These are phyloP conservation scores for Thaumatotibia leucotreta DNA, from an alignment of 1,140 invertebrate species.

Conservation along the genomic window DNA sequence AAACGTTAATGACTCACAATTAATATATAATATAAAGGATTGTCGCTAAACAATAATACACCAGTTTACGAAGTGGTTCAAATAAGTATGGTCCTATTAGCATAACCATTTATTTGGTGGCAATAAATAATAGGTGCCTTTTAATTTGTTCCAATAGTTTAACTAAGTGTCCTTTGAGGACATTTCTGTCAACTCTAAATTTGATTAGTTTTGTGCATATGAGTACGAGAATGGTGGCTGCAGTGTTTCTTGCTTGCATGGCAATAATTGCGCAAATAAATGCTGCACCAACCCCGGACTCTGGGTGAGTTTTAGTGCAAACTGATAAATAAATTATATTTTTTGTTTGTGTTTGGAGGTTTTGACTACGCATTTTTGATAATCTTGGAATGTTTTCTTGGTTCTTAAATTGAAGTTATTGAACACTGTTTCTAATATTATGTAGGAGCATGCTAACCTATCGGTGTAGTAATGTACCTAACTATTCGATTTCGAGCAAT, in stretches of 20 bases:
- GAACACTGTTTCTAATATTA: no score
- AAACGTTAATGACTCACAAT: background rate
- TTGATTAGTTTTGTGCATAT: background rate
- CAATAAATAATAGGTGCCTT: slow-evolving; percentile 2
- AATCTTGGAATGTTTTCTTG: no score
- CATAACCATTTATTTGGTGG: slow-evolving; percentile 8
- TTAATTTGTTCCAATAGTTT: background rate
- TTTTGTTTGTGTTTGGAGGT: no score
- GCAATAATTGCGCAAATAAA: background rate
- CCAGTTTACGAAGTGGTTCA: slow-evolving; percentile 8
- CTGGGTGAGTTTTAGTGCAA: background rate
- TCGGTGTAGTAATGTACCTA: no score
- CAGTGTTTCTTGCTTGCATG: background rate
- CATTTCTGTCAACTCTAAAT: background rate
- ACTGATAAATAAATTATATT: background rate
- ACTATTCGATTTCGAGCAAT: no score
- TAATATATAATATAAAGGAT: background rate
- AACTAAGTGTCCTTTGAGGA: background rate
- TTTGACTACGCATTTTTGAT: no score
- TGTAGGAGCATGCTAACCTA: no score
- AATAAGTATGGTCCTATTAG: slow-evolving; percentile 1
- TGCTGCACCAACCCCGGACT: background rate
- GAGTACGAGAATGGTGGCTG: background rate
- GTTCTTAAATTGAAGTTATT: no score
- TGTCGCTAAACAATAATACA: background rate